Evolutionary conservation across 2,113 vertebrate species (phyloP).

Genomic region (Sander vitreus): DNA sequence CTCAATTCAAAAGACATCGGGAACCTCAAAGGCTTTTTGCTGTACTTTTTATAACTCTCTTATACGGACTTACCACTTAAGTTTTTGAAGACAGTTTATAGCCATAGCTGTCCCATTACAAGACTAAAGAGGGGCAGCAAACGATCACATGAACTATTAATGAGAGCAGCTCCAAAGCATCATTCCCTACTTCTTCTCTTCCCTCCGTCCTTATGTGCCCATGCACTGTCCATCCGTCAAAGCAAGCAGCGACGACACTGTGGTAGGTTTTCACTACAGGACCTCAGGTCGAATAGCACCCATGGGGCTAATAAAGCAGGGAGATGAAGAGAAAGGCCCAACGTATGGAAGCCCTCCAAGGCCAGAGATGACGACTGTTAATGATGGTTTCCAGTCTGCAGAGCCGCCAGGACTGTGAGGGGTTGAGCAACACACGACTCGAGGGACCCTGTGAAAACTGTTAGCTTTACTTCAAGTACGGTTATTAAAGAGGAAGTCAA

Average conservation of each 20-base stretch:
- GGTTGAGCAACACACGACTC: slow-evolving; percentile 41
- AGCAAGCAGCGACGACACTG: slow-evolving; percentile 38
- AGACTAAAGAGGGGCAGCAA: slow-evolving; percentile 28
- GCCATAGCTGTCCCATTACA: slow-evolving; percentile 7
- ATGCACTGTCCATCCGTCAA: slow-evolving; percentile 40
- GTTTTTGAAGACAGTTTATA: slow-evolving; percentile 37
- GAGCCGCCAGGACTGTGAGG: slow-evolving; percentile 38
- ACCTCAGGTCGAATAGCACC: slow-evolving; percentile 12
- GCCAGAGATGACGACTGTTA: slow-evolving; percentile 37
- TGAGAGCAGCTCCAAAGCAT: slow-evolving; percentile 17
- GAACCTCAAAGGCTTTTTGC: slow-evolving; percentile 6
- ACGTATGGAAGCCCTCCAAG: slow-evolving; percentile 23
- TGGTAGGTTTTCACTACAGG: slow-evolving; percentile 34
- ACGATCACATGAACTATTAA: slow-evolving; percentile 14
- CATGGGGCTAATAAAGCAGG: slow-evolving; percentile 51
- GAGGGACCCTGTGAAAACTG: slow-evolving; percentile 66
- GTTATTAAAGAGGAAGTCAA: slow-evolving; percentile 70
- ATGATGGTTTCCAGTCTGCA: slow-evolving; percentile 53
- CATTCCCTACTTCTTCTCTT: not conserved
- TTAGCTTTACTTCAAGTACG: slow-evolving; percentile 64
- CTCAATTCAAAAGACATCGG: slow-evolving; percentile 35
- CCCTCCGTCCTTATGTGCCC: not conserved
- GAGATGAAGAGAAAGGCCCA: slow-evolving; percentile 42
- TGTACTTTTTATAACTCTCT: slow-evolving; percentile 22
- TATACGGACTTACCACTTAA: not conserved